These are phyloP conservation scores for Prochilodus magdalenae DNA, from an alignment of 2,113 vertebrate species.

Conservation along the genomic window DNA sequence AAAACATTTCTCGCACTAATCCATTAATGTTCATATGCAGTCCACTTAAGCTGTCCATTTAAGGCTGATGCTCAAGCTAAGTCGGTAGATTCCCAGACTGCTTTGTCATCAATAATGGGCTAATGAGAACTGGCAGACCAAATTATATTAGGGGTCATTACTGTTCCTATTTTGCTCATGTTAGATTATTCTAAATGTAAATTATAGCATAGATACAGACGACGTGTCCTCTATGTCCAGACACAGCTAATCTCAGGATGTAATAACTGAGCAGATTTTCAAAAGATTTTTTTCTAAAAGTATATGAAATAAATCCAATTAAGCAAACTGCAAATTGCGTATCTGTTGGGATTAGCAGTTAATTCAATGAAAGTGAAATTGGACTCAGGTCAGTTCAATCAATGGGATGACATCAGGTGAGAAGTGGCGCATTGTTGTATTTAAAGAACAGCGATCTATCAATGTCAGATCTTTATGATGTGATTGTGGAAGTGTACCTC, in stretches of 20 bases:
- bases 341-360: no score
- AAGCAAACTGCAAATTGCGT: no score
- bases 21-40: constrained; percentile 37
- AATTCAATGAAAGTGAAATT: no score
- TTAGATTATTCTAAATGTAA: not conserved
- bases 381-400: no score
- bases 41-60: constrained; percentile 37
- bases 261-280: not conserved
- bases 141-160: constrained; percentile 18
- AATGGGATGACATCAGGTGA: no score
- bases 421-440: no score
- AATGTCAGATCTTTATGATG: no score
- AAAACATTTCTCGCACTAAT: constrained; percentile 38
- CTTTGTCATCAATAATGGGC: constrained; percentile 36
- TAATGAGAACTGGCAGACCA: constrained; percentile 29
- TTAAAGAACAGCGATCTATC: no score
- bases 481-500: no score
- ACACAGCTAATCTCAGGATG: not conserved
- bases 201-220: not conserved
- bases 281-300: no score
- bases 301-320: no score
- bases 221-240: not conserved
- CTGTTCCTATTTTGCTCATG: not conserved
- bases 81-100: constrained; percentile 31
- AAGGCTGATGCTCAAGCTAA: not conserved